Conservation (phyloP, 1,140 invertebrate genomes). For the Camponotus pennsylvanicus region DNA sequence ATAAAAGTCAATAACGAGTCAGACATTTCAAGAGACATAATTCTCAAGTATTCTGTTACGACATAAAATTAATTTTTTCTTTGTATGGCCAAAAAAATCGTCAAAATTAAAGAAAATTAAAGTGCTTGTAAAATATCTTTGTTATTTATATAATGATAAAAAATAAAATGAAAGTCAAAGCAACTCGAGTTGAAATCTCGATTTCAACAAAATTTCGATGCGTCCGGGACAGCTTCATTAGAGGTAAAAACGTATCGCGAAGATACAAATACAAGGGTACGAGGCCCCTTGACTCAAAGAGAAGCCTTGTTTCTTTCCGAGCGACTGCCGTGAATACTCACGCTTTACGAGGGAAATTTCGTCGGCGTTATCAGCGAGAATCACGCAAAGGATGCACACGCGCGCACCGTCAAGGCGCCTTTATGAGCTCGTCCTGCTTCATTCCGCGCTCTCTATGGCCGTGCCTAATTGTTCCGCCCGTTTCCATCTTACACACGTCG, state of each 20-base stretch:
- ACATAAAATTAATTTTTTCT: slow-evolving; percentile 8
- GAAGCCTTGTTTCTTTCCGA: slow-evolving; percentile 41
- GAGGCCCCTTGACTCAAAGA: slow-evolving; percentile 27
- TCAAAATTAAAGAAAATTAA: slow-evolving; percentile 2
- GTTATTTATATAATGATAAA: not conserved
- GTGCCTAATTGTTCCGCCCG: slow-evolving; percentile 54
- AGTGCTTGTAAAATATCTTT: not conserved
- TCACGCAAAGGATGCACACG: slow-evolving; percentile 37
- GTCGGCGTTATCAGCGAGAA: slow-evolving; percentile 43
- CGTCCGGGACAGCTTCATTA: slow-evolving; percentile 40
- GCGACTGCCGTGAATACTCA: not conserved
- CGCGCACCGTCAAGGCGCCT: slow-evolving; percentile 2
- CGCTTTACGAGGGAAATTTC: slow-evolving; percentile 40
- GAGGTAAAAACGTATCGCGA: slow-evolving; percentile 27
- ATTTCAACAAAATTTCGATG: slow-evolving; percentile 15
- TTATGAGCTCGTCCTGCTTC: slow-evolving; percentile 23
- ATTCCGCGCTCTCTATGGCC: slow-evolving; percentile 1
- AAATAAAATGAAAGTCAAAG: not conserved
- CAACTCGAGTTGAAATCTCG: slow-evolving; percentile 2
- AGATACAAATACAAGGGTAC: slow-evolving; percentile 29
- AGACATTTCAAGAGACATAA: not conserved
- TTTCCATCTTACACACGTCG: slow-evolving; percentile 61
- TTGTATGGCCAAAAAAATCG: not conserved
- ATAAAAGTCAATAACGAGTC: not conserved
- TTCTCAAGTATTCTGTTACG: not conserved